Percentiles rank a stretch among this genome's conserved stretches.
phyloP scores from a whole-genome alignment of 2,888 invertebrate species.

The Calameuta idolon region DNA sequence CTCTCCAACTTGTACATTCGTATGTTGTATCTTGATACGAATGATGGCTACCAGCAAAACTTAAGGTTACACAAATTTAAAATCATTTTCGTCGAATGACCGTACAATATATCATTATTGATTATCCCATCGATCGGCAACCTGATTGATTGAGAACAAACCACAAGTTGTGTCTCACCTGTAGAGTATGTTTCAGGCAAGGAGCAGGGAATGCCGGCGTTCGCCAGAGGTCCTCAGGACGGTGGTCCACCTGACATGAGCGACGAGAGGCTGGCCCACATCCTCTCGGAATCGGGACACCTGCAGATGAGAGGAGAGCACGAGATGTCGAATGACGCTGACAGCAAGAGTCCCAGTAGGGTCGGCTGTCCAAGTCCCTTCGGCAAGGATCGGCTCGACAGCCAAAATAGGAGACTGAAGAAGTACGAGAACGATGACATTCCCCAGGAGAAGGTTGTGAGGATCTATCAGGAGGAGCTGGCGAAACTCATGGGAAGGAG shows the following conservation, averaged over 20 bases:
- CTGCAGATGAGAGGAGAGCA: constrained; percentile 80
- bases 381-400: constrained; percentile 73
- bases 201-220: constrained; percentile 85
- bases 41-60: too few species aligned
- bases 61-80: too few species aligned
- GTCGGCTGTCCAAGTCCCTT: constrained; percentile 86
- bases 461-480: constrained; percentile 95
- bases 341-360: constrained; percentile 82
- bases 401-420: constrained; percentile 80
- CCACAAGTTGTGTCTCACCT: constrained; percentile 67
- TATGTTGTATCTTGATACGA: too few species aligned
- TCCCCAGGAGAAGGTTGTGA: constrained; percentile 94
- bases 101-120: too few species aligned
- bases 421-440: constrained; percentile 95
- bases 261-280: constrained; percentile 93
- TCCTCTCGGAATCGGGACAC: constrained; percentile 92
- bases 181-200: constrained; percentile 76
- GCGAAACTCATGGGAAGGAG: constrained; percentile 90
- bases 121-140: too few species aligned
- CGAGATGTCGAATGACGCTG: constrained; percentile 72
- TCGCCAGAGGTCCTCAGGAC: constrained; percentile 74
- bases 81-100: too few species aligned
- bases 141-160: constrained; percentile 59
- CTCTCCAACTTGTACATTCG: too few species aligned
- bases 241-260: constrained; percentile 80